A percentile compares a stretch with the other conserved stretches of the same genome.
These are phyloP conservation scores for Picus viridis DNA, from an alignment of 2,797 vertebrate genomes.

Conservation along the genomic window DNA sequence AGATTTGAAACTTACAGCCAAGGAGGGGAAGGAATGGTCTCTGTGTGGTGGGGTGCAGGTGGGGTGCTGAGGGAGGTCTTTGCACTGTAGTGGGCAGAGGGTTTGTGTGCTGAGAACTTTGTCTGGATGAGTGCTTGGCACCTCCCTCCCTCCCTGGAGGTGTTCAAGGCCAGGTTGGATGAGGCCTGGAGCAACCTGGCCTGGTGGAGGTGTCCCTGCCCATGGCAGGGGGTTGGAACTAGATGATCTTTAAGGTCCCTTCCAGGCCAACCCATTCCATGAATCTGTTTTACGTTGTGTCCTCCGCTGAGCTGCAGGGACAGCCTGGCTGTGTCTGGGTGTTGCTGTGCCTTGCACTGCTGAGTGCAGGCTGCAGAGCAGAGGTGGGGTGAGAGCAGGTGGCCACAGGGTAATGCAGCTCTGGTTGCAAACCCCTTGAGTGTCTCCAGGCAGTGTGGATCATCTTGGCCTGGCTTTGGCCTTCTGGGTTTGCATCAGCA, in stretches of 20 bases:
- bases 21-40: rapidly evolving
- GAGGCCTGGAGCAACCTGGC: no score
- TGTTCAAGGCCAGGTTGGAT: no score
- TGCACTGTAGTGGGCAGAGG: neutral
- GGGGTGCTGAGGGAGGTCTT: neutral
- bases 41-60: rapidly evolving
- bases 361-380: neutral
- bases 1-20: neutral
- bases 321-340: neutral
- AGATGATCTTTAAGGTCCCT: no score
- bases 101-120: neutral
- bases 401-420: neutral
- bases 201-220: no score
- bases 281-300: neutral
- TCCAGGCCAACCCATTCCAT: no score
- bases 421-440: neutral
- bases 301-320: neutral
- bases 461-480: neutral
- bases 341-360: neutral
- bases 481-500: neutral
- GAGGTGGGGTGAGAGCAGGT: neutral
- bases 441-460: neutral
- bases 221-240: no score
- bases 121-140: neutral
- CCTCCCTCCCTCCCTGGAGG: no score